phyloP scores from a whole-genome alignment of 2,797 vertebrate species.

The Limosa lapponica region DNA sequence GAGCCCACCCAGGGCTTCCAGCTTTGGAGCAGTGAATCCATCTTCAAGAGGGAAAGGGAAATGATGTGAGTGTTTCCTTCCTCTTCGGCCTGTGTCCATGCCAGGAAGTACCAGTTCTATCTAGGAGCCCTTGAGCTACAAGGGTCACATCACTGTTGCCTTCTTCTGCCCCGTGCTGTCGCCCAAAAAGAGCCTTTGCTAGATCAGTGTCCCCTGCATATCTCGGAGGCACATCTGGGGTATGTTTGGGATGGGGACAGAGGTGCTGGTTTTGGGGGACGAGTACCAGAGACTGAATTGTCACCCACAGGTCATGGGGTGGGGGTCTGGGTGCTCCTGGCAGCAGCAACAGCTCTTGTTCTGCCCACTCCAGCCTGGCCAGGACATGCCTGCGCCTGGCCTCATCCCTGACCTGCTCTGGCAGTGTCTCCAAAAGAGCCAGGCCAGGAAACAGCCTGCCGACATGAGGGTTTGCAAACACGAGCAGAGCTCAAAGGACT shows the following conservation, averaged over 20 bases:
- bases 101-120: slow-evolving; percentile 10
- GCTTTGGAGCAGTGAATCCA: not conserved
- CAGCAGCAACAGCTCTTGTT: not conserved
- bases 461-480: not conserved
- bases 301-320: too few relatives aligned
- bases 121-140: not conserved
- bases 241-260: not conserved
- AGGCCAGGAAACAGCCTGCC: not conserved
- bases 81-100: not conserved
- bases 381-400: not conserved
- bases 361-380: not conserved
- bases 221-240: not conserved
- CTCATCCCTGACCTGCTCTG: not conserved
- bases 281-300: not conserved
- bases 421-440: not conserved
- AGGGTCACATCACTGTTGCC: not conserved
- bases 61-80: slow-evolving; percentile 14
- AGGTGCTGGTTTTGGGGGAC: not conserved
- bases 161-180: not conserved
- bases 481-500: not conserved
- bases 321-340: not conserved
- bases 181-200: not conserved
- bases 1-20: not conserved
- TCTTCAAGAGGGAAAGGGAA: slow-evolving; percentile 6
- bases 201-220: fast-evolving